Evolutionary conservation across 2,113 vertebrate species (phyloP).

Genomic region (Sceloporus tristichus): DNA sequence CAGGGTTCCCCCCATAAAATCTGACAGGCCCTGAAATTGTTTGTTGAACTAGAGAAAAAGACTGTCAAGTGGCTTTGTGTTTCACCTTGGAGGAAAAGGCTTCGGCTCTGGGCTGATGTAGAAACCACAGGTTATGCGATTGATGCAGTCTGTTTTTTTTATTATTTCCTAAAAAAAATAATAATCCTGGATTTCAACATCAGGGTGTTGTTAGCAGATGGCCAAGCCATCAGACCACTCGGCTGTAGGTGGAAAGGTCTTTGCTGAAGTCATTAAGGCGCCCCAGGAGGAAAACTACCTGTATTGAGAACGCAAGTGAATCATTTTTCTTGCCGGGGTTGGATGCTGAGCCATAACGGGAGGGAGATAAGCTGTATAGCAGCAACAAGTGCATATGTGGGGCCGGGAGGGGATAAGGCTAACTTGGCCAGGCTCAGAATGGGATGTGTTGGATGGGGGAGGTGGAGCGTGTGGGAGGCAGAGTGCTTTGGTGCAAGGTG

Average conservation of each 20-base stretch:
- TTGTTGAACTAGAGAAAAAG: constrained; percentile 54
- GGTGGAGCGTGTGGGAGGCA: not conserved
- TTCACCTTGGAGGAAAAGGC: constrained; percentile 36
- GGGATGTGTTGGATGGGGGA: constrained; percentile 31
- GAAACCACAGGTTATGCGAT: constrained; percentile 73
- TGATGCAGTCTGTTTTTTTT: constrained; percentile 12
- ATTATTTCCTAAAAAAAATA: constrained; percentile 32
- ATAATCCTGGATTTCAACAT: constrained; percentile 59
- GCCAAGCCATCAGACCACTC: constrained; percentile 80
- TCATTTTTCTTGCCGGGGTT: constrained; percentile 79
- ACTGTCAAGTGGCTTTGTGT: constrained; percentile 48
- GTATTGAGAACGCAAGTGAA: constrained; percentile 72
- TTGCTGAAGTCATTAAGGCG: constrained; percentile 81
- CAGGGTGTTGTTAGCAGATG: constrained; percentile 78
- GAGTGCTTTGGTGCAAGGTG: fast-evolving
- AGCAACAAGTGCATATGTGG: constrained; percentile 46
- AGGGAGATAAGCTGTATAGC: constrained; percentile 78
- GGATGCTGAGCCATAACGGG: constrained; percentile 77
- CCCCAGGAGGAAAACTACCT: constrained; percentile 77
- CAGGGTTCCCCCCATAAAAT: constrained; percentile 31
- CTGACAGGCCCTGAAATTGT: constrained; percentile 28
- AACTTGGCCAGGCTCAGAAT: constrained; percentile 58
- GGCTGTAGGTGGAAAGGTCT: constrained; percentile 78
- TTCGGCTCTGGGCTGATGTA: constrained; percentile 44
- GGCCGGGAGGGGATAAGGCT: not conserved